Base-by-base conservation (phyloP, 2,888 invertebrate species). In the Eudemis profundana region DNA sequence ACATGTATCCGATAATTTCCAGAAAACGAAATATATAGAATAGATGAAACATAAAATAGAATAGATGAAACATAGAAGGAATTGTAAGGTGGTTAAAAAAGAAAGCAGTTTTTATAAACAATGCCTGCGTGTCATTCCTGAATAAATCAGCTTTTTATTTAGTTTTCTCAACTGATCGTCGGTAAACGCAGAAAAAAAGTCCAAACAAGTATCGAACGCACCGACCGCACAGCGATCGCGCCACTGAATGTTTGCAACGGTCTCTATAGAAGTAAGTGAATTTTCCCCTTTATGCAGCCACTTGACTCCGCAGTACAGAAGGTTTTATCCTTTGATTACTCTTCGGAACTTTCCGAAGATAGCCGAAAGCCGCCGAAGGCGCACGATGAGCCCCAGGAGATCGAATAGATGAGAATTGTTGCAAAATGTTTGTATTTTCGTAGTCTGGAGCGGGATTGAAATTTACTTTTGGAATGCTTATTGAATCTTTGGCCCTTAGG, bases 291-390 rank as follows among this genome's bases (percentile, higher is more conserved):
- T 61, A 67, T 67, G 62, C 67, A 67, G 57, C 62, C 67, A 62
- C 67, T 67, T 63, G 67, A 67, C 64, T 67, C 63, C 51, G 47
- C 51, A 53, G 60, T 65, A 65, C 65, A 65, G 65, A 65, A 65
- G 65, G 65, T 65, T 65, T 65, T 65, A 65, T 65, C 59, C 65
- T 65, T 65, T 65, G 65, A 65, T 65, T 65, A 65, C 64, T 60
- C 67, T 64, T 62, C 59, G 59, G 47, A 64, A 67, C 54, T 64
- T 64, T 27, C 67, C 63, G 60, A 60, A 67, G 62, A 62, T 29
- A 38, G 42, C 62, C 62, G 56, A 50, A 40, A 29, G 27, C 40
- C 19, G 14, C 42, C 60, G 50, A 49, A 23, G 50, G 29, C 14
- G 14, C 42, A 29, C 61, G 50, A 61, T 61, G 51, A 65, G 64